Percentiles rank a stretch among this genome's conserved stretches.
phyloP scores from a whole-genome alignment of 2,888 invertebrate species.

The Linnaemya vulpina region DNA sequence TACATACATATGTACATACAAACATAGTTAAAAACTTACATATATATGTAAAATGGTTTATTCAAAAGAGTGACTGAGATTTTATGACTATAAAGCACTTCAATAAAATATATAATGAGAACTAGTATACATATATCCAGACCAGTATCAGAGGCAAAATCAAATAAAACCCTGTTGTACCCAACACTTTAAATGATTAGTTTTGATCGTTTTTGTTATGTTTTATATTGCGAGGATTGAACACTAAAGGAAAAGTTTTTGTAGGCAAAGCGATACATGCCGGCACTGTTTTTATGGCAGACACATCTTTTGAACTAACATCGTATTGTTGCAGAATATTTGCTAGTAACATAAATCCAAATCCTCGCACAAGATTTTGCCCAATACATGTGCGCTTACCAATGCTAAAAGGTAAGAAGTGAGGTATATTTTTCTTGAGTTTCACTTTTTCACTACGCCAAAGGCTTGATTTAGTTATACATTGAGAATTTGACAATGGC shows the following conservation, averaged over 20 bases:
- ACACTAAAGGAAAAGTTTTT: constrained; percentile 87
- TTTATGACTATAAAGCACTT: neutral
- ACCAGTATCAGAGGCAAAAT: constrained; percentile 18
- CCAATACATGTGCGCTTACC: constrained; percentile 94
- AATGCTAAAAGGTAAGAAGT: constrained; percentile 93
- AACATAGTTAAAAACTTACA: too few species aligned
- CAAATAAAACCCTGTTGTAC: neutral
- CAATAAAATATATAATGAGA: constrained; percentile 3
- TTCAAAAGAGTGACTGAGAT: neutral
- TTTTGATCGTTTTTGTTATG: neutral
- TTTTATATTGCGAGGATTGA: constrained; percentile 79
- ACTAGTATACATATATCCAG: neutral
- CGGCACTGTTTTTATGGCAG: constrained; percentile 85
- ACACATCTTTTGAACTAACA: constrained; percentile 84
- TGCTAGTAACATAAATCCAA: constrained; percentile 89
- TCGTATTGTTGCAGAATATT: constrained; percentile 89
- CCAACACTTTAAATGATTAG: neutral
- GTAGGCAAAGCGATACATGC: constrained; percentile 90
- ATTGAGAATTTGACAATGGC: neutral
- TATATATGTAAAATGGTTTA: neutral
- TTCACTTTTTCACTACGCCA: constrained; percentile 69
- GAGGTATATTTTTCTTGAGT: constrained; percentile 85
- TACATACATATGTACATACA: too few species aligned
- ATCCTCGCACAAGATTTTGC: constrained; percentile 90
- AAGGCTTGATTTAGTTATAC: neutral